These are phyloP conservation scores for Etheostoma perlongum DNA, from an alignment of 2,797 vertebrate genomes.

Conservation along the genomic window DNA sequence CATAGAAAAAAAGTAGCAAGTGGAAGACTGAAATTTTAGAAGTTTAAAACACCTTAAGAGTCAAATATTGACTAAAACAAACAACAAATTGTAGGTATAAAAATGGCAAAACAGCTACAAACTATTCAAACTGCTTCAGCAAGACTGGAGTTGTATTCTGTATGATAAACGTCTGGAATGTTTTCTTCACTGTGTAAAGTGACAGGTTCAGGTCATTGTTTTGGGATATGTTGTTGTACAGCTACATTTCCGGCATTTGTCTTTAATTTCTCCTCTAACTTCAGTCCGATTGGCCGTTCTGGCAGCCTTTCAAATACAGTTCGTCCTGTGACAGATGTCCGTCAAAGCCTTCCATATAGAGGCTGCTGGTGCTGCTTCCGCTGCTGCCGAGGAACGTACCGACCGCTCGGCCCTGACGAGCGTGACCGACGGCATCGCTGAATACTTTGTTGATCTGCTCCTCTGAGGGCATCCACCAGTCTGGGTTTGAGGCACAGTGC, in stretches of 20 bases:
- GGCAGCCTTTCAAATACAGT: conserved; percentile 90
- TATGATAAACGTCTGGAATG: conserved; percentile 73
- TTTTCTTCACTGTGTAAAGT: conserved; percentile 65
- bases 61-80: conserved; percentile 35
- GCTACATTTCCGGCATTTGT: conserved; percentile 69
- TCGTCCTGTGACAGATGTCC: conserved; percentile 94
- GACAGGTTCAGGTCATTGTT: conserved; percentile 66
- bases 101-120: conserved; percentile 62
- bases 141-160: conserved; percentile 33
- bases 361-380: conserved; percentile 88
- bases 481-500: conserved; percentile 98
- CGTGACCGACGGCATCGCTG: conserved; percentile 97
- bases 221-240: conserved; percentile 65
- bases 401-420: conserved; percentile 95
- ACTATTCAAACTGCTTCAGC: conserved; percentile 42
- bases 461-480: conserved; percentile 99
- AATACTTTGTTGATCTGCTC: conserved; percentile 99
- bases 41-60: conserved; percentile 40
- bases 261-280: not conserved
- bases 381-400: conserved; percentile 89
- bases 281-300: conserved; percentile 93
- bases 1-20: conserved; percentile 47
- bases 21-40: conserved; percentile 69
- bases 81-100: conserved; percentile 45
- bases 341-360: conserved; percentile 93